Base-by-base conservation (phyloP, 1,140 invertebrate species). In the Cherax destructor region DNA sequence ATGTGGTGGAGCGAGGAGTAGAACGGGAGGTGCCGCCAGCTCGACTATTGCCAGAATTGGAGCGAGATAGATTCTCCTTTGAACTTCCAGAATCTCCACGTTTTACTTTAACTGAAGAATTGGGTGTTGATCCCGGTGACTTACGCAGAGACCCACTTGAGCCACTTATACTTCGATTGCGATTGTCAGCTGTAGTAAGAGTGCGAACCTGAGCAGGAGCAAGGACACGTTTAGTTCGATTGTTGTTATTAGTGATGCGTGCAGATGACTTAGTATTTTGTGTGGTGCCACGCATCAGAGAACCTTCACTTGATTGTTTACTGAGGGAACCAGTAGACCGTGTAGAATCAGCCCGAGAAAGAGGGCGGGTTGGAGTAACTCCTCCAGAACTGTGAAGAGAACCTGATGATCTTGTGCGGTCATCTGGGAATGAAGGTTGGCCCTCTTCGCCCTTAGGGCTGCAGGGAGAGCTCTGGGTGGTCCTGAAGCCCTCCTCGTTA, bases 281-380 rank as follows among this genome's bases (percentile, higher is more conserved):
- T 13, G 77, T 72, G 6, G 84, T 52, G 0, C 69, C 88, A 21
- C 78, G 77, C 11, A 79, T 65, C n/a, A 92, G 47, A n/a, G 92
- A 93, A 21, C 92, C 92, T 30, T 93, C 92, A 56, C 92, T 93
- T 49, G 92, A 93, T 65, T 93, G 92, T 61, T 92, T 88, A 77
- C 92, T 92, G 74, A 93, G 84, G 21, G 92, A 93, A 4, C 92
- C 92, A 47, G 90, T 91, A 16, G 92, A 93, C 4, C 91, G 90
- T 47, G 86, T 85, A 16, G 90, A 92, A 72, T 93, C 91, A 76
- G 87, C 90, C 21, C 92, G 83, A 59, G 92, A 93, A 18, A 93
- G 85, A 16, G 92, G 87, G 13, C 92, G 85, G 18, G 86, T 85
- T 79, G 92, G 88, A 18, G 91, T 88, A 18, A 69, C 72, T 9